Conservation (phyloP, 1,140 invertebrate species). For the Periplaneta americana region DNA sequence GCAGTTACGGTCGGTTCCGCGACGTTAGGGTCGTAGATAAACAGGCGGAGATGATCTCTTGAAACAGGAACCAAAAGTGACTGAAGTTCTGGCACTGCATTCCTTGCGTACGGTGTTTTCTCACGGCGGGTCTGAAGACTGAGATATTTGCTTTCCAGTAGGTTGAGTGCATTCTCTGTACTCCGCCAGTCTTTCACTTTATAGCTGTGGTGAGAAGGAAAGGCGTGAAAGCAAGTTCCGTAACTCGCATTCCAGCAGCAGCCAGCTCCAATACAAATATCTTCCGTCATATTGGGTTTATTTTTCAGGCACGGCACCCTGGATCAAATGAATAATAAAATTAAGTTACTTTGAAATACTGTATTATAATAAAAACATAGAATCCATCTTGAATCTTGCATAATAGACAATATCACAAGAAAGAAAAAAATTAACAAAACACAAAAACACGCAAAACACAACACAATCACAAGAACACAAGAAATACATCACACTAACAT, state of each 20-base stretch:
- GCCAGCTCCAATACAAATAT: conserved; percentile 19
- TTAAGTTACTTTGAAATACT: no score
- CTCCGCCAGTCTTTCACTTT: not conserved
- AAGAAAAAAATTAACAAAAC: no score
- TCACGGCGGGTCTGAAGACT: not conserved
- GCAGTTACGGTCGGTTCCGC: not conserved
- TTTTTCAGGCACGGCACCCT: not conserved
- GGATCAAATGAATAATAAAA: not conserved
- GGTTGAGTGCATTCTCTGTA: not conserved
- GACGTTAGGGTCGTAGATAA: not conserved
- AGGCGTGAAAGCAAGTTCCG: conserved; percentile 23
- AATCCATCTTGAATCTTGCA: no score
- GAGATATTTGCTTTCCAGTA: not conserved
- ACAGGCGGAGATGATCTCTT: conserved; percentile 13
- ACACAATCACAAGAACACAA: no score
- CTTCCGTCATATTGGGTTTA: not conserved
- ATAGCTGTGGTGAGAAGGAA: conserved; percentile 25
- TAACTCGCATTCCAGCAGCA: conserved; percentile 24
- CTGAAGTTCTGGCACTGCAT: not conserved
- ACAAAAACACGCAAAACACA: not conserved
- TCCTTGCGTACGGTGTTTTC: conserved; percentile 13
- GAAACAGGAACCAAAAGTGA: not conserved
- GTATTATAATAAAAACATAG: no score
- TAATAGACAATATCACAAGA: no score
- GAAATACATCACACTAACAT: no score